Evolutionary conservation across 2,888 invertebrate genomes (phyloP).

Genomic region (Torymus texanus): DNA sequence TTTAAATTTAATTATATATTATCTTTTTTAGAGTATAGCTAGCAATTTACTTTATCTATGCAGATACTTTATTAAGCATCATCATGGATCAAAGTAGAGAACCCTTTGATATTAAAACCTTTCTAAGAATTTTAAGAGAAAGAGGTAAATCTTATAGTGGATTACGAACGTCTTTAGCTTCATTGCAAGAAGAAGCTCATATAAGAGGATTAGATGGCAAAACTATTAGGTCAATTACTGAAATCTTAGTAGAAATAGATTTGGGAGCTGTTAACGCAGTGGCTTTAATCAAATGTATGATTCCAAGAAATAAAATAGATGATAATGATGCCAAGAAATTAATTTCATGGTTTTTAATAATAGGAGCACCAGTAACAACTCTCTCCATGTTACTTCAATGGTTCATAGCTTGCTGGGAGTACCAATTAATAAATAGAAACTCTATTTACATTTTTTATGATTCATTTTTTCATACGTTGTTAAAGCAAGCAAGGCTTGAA

Average conservation of each 20-base stretch:
- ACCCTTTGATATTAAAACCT: not conserved
- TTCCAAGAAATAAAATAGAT: constrained; percentile 63
- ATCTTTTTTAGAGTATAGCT: no score
- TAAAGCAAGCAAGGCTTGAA: constrained; percentile 65
- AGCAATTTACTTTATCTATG: not conserved
- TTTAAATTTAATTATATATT: no score
- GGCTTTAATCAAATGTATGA: constrained; percentile 67
- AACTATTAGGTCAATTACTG: constrained; percentile 59
- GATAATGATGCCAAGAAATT: constrained; percentile 60
- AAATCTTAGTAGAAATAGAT: constrained; percentile 60
- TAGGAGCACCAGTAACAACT: constrained; percentile 60
- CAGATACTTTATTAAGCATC: constrained; percentile 13
- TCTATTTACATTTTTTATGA: constrained; percentile 68
- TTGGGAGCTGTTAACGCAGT: constrained; percentile 61
- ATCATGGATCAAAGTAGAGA: constrained; percentile 16
- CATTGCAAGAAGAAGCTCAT: constrained; percentile 61
- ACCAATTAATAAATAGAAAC: constrained; percentile 65
- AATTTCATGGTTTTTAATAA: constrained; percentile 63
- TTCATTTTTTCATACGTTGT: constrained; percentile 64
- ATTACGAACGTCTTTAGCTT: constrained; percentile 56
- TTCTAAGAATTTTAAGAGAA: constrained; percentile 49
- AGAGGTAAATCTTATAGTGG: constrained; percentile 56
- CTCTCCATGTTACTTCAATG: constrained; percentile 64
- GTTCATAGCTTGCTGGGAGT: constrained; percentile 68
- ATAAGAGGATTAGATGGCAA: constrained; percentile 62